Evolutionary conservation across 2,888 invertebrate species (phyloP).

Genomic region (Pyralis farinalis): DNA sequence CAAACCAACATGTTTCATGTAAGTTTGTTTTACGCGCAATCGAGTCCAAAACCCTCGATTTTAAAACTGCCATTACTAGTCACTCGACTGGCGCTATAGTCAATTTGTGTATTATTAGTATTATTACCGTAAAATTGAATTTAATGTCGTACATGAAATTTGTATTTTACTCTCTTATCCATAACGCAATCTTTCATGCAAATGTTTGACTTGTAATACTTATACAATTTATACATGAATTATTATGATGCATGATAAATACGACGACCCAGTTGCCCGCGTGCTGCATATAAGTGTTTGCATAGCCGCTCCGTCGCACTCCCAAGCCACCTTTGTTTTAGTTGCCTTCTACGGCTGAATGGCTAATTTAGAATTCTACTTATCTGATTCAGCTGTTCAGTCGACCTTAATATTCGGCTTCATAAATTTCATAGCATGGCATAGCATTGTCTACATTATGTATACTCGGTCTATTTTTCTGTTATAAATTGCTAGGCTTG

Average conservation of each 20-base stretch:
- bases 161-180: not conserved
- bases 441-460: constrained; percentile 54
- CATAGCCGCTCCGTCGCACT: constrained; percentile 60
- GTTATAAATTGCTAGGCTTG: no score
- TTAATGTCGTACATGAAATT: not conserved
- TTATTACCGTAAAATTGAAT: no score
- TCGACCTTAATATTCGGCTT: constrained; percentile 68
- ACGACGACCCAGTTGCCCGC: constrained; percentile 58
- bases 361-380: constrained; percentile 64
- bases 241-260: constrained; percentile 52
- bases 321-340: constrained; percentile 65
- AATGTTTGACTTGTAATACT: constrained; percentile 23
- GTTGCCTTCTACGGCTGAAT: constrained; percentile 54
- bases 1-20: no score
- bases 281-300: constrained; percentile 54
- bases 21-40: no score
- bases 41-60: no score
- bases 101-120: no score
- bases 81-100: no score
- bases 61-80: no score
- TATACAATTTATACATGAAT: constrained; percentile 50
- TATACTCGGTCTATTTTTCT: no score
- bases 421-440: constrained; percentile 52
- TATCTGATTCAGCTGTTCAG: constrained; percentile 74
- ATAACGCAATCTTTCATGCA: not conserved